Conservation (phyloP, 2,888 invertebrate genomes). For the Alviniconcha strummeri region DNA sequence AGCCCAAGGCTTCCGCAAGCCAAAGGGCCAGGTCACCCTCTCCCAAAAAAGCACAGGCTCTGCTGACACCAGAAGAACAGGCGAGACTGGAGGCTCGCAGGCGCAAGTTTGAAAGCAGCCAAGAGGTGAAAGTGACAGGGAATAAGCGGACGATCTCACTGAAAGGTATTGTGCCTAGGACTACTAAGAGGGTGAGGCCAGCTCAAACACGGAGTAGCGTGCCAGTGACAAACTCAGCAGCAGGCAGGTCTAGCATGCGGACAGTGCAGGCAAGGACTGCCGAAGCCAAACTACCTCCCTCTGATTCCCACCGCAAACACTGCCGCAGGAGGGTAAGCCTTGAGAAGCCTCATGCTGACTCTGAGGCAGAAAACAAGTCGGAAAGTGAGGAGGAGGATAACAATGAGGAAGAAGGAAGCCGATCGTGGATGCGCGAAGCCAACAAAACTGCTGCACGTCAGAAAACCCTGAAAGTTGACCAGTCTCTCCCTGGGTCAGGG, state of each 20-base stretch:
- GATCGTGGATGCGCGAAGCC: slow-evolving; percentile 44
- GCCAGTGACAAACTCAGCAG: background rate
- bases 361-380: slow-evolving; percentile 20
- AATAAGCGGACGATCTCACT: slow-evolving; percentile 54
- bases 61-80: slow-evolving; percentile 40
- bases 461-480: background rate
- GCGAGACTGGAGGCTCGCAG: slow-evolving; percentile 51
- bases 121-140: slow-evolving; percentile 36
- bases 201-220: slow-evolving; percentile 29
- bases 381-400: slow-evolving; percentile 31
- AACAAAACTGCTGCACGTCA: slow-evolving; percentile 25
- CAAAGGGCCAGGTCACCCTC: background rate
- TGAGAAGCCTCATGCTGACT: slow-evolving; percentile 4
- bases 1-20: background rate
- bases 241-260: slow-evolving; percentile 10
- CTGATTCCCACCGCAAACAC: slow-evolving; percentile 23
- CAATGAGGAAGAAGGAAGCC: slow-evolving; percentile 18
- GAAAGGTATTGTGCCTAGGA: slow-evolving; percentile 48
- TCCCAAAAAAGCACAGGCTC: background rate
- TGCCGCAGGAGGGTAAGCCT: slow-evolving; percentile 14
- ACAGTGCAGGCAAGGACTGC: slow-evolving; percentile 7
- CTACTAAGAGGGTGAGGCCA: slow-evolving; percentile 41
- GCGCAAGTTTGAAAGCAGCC: slow-evolving; percentile 48
- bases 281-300: background rate
- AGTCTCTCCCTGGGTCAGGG: background rate